Evolutionary conservation across 2,797 vertebrate genomes (phyloP).

Genomic region (Artibeus jamaicensis): DNA sequence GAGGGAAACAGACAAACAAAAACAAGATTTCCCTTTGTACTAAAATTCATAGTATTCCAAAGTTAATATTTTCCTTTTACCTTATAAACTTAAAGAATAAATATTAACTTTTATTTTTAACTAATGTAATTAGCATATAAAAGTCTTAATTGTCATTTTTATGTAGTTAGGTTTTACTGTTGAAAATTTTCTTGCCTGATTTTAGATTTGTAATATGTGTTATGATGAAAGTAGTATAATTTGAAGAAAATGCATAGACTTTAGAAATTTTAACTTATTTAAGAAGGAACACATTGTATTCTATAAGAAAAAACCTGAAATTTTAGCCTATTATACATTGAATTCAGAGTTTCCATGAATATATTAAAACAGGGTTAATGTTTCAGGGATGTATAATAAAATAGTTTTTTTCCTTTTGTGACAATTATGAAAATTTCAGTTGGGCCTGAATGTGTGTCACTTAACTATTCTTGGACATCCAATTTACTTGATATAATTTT

Average conservation of each 20-base stretch:
- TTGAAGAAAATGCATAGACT: background rate
- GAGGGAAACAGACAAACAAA: constrained; percentile 1
- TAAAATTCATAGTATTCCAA: background rate
- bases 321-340: background rate
- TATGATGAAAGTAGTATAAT: constrained; percentile 30
- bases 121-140: background rate
- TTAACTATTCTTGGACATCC: constrained; percentile 33
- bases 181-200: constrained; percentile 38
- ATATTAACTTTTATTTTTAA: constrained; percentile 16
- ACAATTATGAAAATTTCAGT: constrained; percentile 5
- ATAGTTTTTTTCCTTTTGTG: constrained; percentile 18
- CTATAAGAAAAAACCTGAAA: background rate
- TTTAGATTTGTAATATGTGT: background rate
- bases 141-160: background rate
- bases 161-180: background rate
- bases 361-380: background rate
- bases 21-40: background rate
- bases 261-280: background rate
- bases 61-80: background rate
- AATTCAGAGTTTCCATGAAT: constrained; percentile 25
- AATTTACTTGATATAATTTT: constrained; percentile 23
- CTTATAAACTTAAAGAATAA: background rate
- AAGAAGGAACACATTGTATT: constrained; percentile 14
- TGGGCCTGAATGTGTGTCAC: background rate
- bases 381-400: background rate